Evolutionary conservation across 1,140 invertebrate species (phyloP).

Genomic region (Drosophila funebris): DNA sequence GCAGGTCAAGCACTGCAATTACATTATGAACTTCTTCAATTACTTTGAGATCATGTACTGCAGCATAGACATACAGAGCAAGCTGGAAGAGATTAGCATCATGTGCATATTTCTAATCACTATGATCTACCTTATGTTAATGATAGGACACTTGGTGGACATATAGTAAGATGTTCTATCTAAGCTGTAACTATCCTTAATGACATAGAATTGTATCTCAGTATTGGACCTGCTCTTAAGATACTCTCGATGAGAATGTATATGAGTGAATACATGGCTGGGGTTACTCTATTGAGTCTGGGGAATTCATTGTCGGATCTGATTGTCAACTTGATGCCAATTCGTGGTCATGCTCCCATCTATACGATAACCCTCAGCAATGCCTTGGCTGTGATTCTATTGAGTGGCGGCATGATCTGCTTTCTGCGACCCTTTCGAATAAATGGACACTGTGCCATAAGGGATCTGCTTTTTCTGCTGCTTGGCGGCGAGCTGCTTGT

Average conservation of each 20-base stretch:
- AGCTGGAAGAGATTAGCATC: neutral
- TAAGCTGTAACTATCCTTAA: neutral
- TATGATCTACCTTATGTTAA: neutral
- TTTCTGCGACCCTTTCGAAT: slow-evolving; percentile 48
- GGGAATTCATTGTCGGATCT: slow-evolving; percentile 49
- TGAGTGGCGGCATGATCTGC: slow-evolving; percentile 48
- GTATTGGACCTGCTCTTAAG: slow-evolving; percentile 40
- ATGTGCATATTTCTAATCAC: slow-evolving; percentile 16
- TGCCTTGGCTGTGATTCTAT: slow-evolving; percentile 35
- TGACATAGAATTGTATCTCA: neutral
- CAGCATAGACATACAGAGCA: neutral
- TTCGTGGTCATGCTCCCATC: slow-evolving; percentile 42
- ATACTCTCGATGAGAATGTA: slow-evolving; percentile 34
- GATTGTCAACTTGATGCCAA: slow-evolving; percentile 53
- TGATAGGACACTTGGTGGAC: neutral
- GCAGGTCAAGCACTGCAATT: neutral
- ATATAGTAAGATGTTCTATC: neutral
- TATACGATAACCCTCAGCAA: slow-evolving; percentile 50
- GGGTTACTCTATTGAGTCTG: slow-evolving; percentile 43
- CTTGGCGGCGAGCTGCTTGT: slow-evolving; percentile 23
- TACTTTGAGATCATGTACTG: slow-evolving; percentile 30
- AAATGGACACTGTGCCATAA: slow-evolving; percentile 22
- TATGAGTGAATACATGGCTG: slow-evolving; percentile 60
- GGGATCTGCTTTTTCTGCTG: slow-evolving; percentile 49
- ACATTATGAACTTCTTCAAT: slow-evolving; percentile 15